Conservation (phyloP, 2,888 invertebrate genomes). For the Melieria omissa region DNA sequence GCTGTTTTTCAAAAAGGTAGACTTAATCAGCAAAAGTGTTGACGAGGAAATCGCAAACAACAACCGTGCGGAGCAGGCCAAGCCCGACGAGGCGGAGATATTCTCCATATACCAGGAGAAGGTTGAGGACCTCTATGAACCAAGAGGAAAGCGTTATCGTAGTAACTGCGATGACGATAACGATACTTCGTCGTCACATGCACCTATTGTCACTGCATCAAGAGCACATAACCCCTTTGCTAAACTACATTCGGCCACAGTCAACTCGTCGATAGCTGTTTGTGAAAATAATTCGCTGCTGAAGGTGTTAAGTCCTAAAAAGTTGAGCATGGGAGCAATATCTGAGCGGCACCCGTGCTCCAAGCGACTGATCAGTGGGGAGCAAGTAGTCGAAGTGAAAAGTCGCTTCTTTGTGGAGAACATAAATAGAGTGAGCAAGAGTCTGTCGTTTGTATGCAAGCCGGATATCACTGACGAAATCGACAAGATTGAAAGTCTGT, state of each 20-base stretch:
- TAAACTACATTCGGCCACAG: constrained; percentile 48
- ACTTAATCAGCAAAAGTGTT: constrained; percentile 51
- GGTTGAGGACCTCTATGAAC: constrained; percentile 22
- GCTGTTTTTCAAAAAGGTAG: constrained; percentile 58
- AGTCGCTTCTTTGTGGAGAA: constrained; percentile 71
- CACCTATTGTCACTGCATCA: constrained; percentile 41
- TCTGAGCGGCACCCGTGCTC: constrained; percentile 32
- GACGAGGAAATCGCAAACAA: constrained; percentile 53
- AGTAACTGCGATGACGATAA: constrained; percentile 39
- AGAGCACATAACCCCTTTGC: constrained; percentile 61
- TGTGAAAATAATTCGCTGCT: constrained; percentile 56
- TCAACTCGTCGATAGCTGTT: constrained; percentile 44
- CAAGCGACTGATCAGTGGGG: constrained; percentile 40
- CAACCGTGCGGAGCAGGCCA: constrained; percentile 49
- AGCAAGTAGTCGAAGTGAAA: constrained; percentile 66
- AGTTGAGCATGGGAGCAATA: constrained; percentile 22
- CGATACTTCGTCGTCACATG: background rate
- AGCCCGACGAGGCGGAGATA: constrained; percentile 59
- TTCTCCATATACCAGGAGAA: constrained; percentile 54
- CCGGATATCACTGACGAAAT: constrained; percentile 46
- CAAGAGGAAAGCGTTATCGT: constrained; percentile 41
- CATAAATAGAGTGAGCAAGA: constrained; percentile 37
- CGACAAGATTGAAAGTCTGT: constrained; percentile 46
- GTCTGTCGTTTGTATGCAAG: constrained; percentile 22
- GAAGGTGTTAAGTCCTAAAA: constrained; percentile 55